Conservation (phyloP, 2,797 vertebrate genomes). For the Macropodus opercularis region DNA sequence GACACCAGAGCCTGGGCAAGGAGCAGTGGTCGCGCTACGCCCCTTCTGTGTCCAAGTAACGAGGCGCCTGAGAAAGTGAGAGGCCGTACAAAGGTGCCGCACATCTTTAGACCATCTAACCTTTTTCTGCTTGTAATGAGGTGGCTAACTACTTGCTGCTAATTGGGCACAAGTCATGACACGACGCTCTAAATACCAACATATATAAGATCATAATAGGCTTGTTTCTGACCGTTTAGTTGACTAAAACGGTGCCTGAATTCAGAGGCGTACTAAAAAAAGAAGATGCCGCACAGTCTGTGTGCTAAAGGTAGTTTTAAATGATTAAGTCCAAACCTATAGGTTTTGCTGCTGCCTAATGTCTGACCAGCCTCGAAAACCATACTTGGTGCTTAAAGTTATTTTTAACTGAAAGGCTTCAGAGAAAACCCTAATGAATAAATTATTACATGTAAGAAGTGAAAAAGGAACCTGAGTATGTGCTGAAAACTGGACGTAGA, state of each 20-base stretch:
- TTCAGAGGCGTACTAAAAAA: slow-evolving; percentile 28
- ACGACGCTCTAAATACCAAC: slow-evolving; percentile 22
- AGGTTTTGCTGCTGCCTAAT: slow-evolving; percentile 37
- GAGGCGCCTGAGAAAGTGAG: slow-evolving; percentile 19
- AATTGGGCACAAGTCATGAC: slow-evolving; percentile 50
- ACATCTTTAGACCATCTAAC: slow-evolving; percentile 41
- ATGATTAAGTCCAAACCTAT: slow-evolving; percentile 50
- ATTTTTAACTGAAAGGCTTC: slow-evolving; percentile 43
- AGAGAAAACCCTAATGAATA: slow-evolving; percentile 7
- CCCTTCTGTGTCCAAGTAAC: slow-evolving; percentile 47
- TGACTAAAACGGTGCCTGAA: slow-evolving; percentile 4
- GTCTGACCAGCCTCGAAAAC: slow-evolving; percentile 35
- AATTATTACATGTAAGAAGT: slow-evolving; percentile 39
- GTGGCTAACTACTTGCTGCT: slow-evolving; percentile 47
- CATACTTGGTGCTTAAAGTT: not conserved
- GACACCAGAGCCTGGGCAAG: slow-evolving; percentile 33
- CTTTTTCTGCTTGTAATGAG: slow-evolving; percentile 50
- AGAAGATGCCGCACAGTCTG: slow-evolving; percentile 12
- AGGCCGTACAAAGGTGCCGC: slow-evolving; percentile 25
- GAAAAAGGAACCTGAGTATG: slow-evolving; percentile 15
- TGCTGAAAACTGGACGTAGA: not conserved
- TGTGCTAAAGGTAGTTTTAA: slow-evolving; percentile 8
- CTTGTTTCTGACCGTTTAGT: not conserved
- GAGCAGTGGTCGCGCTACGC: slow-evolving; percentile 12
- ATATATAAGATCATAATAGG: slow-evolving; percentile 17